Percentiles rank a stretch among this genome's conserved stretches.
phyloP scores from a whole-genome alignment of 2,797 vertebrate genomes.

The Pangasius sanitwongsei region DNA sequence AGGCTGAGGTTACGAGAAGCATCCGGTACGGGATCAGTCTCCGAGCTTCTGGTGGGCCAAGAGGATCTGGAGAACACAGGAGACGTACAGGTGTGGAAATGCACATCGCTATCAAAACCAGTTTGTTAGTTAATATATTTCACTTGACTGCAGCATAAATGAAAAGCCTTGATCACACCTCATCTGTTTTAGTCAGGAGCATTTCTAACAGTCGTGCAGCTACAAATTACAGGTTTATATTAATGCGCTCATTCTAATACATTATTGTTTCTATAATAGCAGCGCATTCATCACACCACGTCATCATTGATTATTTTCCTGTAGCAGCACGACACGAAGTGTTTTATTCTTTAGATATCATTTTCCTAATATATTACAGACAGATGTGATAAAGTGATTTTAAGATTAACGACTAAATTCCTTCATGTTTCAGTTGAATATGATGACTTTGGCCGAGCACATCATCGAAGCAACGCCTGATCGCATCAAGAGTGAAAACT shows the following conservation, averaged over 20 bases:
- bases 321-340: neutral
- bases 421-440: constrained; percentile 81
- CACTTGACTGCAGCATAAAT: neutral
- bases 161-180: neutral
- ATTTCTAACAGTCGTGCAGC: neutral
- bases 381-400: neutral
- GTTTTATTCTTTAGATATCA: neutral
- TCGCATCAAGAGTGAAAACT: constrained; percentile 89
- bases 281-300: neutral
- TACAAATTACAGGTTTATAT: neutral
- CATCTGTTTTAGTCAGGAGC: neutral
- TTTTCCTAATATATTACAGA: neutral
- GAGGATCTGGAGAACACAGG: constrained; percentile 84
- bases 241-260: neutral
- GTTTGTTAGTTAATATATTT: neutral
- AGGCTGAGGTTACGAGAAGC: constrained; percentile 87
- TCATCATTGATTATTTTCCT: neutral
- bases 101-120: constrained; percentile 1
- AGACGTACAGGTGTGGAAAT: constrained; percentile 85
- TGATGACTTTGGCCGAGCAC: constrained; percentile 94
- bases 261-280: neutral
- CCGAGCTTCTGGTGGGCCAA: constrained; percentile 85
- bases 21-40: constrained; percentile 87
- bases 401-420: neutral
- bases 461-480: constrained; percentile 91